Conservation (phyloP, 2,113 vertebrate genomes). For the Crypturellus undulatus region DNA sequence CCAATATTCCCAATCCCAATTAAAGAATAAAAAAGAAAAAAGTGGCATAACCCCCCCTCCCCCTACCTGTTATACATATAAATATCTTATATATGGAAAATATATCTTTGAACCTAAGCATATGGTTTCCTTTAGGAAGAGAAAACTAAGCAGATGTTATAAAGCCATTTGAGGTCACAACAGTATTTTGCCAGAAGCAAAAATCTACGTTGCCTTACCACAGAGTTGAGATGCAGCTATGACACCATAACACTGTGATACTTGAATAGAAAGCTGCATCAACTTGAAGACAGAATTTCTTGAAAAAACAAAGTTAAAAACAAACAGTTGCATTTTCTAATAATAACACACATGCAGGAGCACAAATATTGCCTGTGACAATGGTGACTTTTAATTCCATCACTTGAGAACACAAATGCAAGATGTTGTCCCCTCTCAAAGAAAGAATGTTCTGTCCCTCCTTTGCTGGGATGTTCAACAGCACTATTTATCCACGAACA, state of each 20-base stretch:
- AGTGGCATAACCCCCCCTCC: too few species aligned
- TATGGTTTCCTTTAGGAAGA: neutral
- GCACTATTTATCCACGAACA: neutral
- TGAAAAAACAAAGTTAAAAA: neutral
- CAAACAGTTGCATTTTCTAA: neutral
- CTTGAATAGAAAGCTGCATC: neutral
- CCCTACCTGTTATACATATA: neutral
- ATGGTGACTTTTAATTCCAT: neutral
- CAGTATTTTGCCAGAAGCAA: neutral
- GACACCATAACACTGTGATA: fast-evolving
- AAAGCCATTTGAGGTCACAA: neutral
- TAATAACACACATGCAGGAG: neutral
- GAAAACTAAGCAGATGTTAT: neutral
- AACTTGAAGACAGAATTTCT: neutral
- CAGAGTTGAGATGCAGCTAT: neutral
- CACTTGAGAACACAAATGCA: neutral
- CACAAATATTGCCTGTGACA: neutral
- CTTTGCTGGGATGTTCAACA: neutral
- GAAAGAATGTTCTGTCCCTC: neutral
- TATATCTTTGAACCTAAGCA: neutral
- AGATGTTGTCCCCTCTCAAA: neutral
- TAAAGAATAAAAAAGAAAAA: too few species aligned
- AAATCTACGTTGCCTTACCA: neutral
- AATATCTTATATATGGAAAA: neutral
- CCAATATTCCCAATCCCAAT: too few species aligned